Percentiles rank a stretch among this genome's conserved stretches.
These are phyloP conservation scores for Melanotaenia nigrans DNA, from an alignment of 2,797 vertebrate species.

Conservation along the genomic window DNA sequence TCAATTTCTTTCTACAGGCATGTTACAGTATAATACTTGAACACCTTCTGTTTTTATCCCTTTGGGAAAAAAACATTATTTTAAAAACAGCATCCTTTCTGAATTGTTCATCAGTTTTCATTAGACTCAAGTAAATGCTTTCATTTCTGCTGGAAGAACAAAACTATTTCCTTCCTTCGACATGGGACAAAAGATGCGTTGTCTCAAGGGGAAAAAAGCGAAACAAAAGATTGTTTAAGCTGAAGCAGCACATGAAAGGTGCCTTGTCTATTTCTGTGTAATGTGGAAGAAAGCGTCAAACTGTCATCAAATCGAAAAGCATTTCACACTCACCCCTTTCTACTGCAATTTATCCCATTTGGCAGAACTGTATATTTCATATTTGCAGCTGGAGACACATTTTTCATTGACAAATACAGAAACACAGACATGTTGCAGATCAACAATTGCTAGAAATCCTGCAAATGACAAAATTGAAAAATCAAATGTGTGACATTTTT, in stretches of 20 bases:
- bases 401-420: neutral
- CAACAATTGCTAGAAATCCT: neutral
- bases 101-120: constrained; percentile 3
- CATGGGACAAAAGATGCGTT: constrained; percentile 24
- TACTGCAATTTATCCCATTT: neutral
- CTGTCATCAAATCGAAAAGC: constrained; percentile 10
- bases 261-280: constrained; percentile 25
- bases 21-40: neutral
- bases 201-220: neutral
- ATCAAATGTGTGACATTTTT: neutral
- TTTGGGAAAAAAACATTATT: neutral
- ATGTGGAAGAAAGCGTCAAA: constrained; percentile 24
- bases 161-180: constrained; percentile 22
- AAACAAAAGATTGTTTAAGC: constrained; percentile 22
- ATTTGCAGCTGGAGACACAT: neutral
- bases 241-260: constrained; percentile 28
- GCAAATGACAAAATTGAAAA: neutral
- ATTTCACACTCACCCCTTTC: neutral
- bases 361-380: neutral
- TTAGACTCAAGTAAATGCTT: constrained; percentile 16
- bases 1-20: neutral
- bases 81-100: constrained; percentile 4
- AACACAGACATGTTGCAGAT: neutral
- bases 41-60: neutral
- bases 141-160: constrained; percentile 33